Conservation (phyloP, 2,888 invertebrate genomes). For the Aproaerema taeniolella region DNA sequence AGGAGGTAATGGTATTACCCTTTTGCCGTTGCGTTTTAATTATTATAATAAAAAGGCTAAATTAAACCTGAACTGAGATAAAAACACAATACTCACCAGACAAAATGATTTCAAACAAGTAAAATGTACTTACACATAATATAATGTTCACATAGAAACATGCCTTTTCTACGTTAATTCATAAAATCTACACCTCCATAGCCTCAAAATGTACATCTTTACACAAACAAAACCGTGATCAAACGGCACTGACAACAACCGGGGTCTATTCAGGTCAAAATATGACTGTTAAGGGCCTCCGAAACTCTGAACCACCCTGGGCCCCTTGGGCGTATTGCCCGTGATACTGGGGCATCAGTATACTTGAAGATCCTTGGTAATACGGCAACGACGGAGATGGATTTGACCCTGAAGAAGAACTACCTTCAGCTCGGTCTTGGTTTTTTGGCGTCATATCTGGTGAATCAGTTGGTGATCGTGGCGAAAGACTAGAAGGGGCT, state of each 20-base stretch:
- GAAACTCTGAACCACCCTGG: conserved; percentile 81
- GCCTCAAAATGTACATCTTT: not conserved
- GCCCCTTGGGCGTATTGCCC: conserved; percentile 75
- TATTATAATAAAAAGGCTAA: too few species aligned
- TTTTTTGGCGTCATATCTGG: conserved; percentile 72
- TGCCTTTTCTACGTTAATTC: too few species aligned
- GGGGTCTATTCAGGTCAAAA: conserved; percentile 86
- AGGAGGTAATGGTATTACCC: too few species aligned
- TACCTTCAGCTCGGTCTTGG: conserved; percentile 73
- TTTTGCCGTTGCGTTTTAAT: too few species aligned
- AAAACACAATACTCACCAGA: too few species aligned
- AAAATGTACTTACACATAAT: too few species aligned
- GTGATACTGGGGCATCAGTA: conserved; percentile 83
- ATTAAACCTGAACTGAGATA: too few species aligned
- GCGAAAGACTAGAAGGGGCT: conserved; percentile 63
- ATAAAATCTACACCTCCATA: too few species aligned
- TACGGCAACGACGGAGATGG: conserved; percentile 79
- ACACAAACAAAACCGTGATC: conserved; percentile 11
- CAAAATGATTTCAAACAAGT: too few species aligned
- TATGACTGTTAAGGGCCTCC: conserved; percentile 86
- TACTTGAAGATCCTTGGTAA: conserved; percentile 76
- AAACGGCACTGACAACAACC: too few species aligned
- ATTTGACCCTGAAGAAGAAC: conserved; percentile 80
- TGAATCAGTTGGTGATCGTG: conserved; percentile 72
- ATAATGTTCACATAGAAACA: too few species aligned